Conservation (phyloP, 2,888 invertebrate species). For the Drosophila macrospina region DNA sequence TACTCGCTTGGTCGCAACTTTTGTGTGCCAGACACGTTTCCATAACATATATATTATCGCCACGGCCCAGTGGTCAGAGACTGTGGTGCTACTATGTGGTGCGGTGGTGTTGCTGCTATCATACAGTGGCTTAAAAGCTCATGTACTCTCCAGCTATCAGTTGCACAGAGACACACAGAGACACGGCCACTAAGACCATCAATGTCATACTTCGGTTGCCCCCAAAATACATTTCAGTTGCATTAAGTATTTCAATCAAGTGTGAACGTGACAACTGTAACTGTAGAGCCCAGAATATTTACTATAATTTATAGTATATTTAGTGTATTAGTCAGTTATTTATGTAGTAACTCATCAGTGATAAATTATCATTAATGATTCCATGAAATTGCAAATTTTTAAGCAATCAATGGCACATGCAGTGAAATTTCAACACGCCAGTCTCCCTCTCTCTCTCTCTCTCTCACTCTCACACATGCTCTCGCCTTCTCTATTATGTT, state of each 20-base stretch:
- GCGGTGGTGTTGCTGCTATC: constrained; percentile 19
- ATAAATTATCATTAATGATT: background rate
- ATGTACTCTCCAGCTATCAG: constrained; percentile 23
- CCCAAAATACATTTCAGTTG: background rate
- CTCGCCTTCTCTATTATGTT: background rate
- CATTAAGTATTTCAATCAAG: constrained; percentile 9
- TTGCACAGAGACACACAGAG: constrained; percentile 12
- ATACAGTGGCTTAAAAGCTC: constrained; percentile 43
- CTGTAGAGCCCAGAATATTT: background rate
- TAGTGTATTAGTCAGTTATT: background rate
- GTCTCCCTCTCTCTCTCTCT: background rate
- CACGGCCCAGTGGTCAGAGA: background rate
- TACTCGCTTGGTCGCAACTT: background rate
- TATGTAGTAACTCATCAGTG: background rate
- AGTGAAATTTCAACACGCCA: background rate
- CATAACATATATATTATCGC: constrained; percentile 35
- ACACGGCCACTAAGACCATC: constrained; percentile 8
- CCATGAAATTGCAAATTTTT: background rate
- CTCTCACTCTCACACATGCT: background rate
- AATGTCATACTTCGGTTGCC: background rate
- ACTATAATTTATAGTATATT: background rate
- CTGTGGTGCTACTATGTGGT: background rate
- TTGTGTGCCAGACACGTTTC: constrained; percentile 57
- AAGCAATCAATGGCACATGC: constrained; percentile 19
- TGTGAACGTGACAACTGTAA: constrained; percentile 34